Conservation (phyloP, 2,113 vertebrate genomes). For the Gnathonemus longibarbis region DNA sequence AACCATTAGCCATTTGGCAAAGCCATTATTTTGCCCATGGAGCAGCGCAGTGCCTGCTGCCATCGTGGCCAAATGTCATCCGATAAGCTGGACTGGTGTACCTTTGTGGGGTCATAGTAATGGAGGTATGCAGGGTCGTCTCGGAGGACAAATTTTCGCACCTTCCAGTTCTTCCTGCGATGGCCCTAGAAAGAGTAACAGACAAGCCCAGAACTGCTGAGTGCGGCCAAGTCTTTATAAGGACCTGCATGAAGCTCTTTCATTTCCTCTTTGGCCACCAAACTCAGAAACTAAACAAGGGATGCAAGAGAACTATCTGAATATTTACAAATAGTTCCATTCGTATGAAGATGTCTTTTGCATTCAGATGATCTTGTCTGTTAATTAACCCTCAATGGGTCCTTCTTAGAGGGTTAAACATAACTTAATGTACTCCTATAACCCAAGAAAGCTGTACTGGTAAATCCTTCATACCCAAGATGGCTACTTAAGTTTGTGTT, state of each 20-base stretch:
- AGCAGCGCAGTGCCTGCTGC: background rate
- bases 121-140: conserved; percentile 93
- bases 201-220: background rate
- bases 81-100: conserved; percentile 9
- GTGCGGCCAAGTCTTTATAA: background rate
- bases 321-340: background rate
- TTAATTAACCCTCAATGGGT: no score
- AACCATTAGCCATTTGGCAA: background rate
- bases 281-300: background rate
- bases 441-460: background rate
- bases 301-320: background rate
- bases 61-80: background rate
- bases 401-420: background rate
- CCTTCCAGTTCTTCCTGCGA: conserved; percentile 94
- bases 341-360: background rate
- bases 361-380: background rate
- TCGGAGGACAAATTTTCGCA: conserved; percentile 87
- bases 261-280: conserved; percentile 6
- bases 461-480: background rate
- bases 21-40: background rate
- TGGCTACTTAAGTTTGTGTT: background rate
- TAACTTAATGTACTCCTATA: background rate
- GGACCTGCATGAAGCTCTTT: background rate
- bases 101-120: conserved; percentile 91
- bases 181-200: conserved; percentile 68